These are phyloP conservation scores for Sceliomorpha sp. DNA, from an alignment of 2,888 invertebrate genomes.

Conservation along the genomic window DNA sequence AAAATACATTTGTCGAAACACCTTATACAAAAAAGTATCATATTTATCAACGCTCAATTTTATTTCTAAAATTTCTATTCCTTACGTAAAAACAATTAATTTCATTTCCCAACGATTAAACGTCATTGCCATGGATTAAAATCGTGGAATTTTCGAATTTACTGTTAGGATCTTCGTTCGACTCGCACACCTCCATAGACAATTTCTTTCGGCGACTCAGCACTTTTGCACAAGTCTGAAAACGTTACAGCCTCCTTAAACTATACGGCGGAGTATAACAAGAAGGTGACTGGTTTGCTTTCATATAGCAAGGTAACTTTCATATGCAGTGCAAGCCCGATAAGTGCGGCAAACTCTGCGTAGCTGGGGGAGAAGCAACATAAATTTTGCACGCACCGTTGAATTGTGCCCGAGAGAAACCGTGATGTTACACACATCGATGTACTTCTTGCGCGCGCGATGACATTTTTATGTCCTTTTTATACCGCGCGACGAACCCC, in stretches of 20 bases:
- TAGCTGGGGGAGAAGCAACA: constrained; percentile 40
- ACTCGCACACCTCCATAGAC: background rate
- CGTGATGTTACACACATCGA: constrained; percentile 45
- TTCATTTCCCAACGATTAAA: no score
- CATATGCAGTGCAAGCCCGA: constrained; percentile 36
- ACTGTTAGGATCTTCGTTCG: no score
- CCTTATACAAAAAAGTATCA: no score
- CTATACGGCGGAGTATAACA: constrained; percentile 36
- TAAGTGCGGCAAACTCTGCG: constrained; percentile 48
- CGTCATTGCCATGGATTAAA: no score
- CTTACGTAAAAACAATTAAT: no score
- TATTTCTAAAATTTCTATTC: no score
- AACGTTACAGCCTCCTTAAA: constrained; percentile 32
- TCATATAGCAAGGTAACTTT: constrained; percentile 46
- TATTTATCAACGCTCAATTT: no score
- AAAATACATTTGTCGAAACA: no score
- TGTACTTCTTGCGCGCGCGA: constrained; percentile 35
- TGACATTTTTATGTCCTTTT: constrained; percentile 51
- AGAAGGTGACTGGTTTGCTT: constrained; percentile 33
- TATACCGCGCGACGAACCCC: constrained; percentile 35
- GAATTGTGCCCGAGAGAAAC: constrained; percentile 37
- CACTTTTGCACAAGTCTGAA: constrained; percentile 28
- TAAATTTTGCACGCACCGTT: constrained; percentile 49
- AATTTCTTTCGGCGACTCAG: constrained; percentile 3
- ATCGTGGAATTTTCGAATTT: no score